phyloP scores from a whole-genome alignment of 2,113 vertebrate genomes.

The Opisthocomus hoazin region DNA sequence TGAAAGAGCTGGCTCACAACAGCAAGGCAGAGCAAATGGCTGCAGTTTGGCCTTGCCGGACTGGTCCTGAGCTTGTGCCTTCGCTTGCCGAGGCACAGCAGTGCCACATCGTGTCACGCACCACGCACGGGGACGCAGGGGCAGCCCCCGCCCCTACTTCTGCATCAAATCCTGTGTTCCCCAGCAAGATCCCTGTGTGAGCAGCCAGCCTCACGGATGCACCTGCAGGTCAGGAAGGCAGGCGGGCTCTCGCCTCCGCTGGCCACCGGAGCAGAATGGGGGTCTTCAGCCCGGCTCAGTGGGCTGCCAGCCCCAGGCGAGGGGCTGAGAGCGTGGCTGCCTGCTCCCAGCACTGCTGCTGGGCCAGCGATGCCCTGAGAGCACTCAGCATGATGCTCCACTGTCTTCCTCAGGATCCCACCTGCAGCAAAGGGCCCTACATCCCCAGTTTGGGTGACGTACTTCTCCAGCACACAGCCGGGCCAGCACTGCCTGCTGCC shows the following conservation, averaged over 20 bases:
- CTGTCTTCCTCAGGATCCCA: background rate
- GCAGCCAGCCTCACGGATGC: background rate
- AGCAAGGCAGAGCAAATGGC: accelerated
- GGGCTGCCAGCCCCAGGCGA: background rate
- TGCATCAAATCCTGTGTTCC: background rate
- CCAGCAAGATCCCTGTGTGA: background rate
- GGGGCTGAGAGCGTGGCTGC: background rate
- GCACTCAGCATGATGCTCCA: background rate
- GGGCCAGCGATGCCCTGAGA: background rate
- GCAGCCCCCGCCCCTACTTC: background rate
- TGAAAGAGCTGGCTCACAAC: background rate
- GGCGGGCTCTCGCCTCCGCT: accelerated
- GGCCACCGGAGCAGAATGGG: accelerated
- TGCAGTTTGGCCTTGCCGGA: background rate
- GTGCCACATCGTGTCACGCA: background rate
- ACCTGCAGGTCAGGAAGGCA: background rate
- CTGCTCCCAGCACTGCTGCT: background rate
- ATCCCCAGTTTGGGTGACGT: background rate
- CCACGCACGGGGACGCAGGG: accelerated
- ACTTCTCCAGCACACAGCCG: background rate
- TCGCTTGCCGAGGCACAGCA: background rate
- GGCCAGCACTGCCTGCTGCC: background rate
- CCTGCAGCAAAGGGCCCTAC: background rate
- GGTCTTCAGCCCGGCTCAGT: background rate
- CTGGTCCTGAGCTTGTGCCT: background rate